Evolutionary conservation across 2,113 vertebrate genomes (phyloP).

Genomic region (Myocastor coypus): DNA sequence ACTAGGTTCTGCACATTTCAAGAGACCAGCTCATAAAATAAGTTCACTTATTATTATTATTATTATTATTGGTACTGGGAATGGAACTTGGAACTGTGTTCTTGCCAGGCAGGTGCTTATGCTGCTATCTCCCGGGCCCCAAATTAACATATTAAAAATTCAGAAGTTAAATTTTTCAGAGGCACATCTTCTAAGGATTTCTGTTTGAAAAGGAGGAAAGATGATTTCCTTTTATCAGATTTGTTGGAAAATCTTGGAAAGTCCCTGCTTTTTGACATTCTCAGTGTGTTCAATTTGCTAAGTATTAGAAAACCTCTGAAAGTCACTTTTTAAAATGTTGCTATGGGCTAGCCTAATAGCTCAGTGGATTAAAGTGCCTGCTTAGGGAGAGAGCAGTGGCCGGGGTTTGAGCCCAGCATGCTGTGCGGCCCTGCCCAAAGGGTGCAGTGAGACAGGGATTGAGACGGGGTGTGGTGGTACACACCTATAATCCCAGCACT

Average conservation of each 20-base stretch:
- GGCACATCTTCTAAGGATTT: neutral
- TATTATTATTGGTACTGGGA: too few relatives aligned
- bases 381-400: too few relatives aligned
- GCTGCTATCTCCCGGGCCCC: too few relatives aligned
- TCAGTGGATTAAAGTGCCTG: too few relatives aligned
- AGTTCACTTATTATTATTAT: neutral
- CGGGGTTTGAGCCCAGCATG: too few relatives aligned
- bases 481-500: too few relatives aligned
- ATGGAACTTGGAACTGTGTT: too few relatives aligned
- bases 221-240: conserved; percentile 30
- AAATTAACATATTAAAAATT: conserved; percentile 21
- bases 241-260: conserved; percentile 40
- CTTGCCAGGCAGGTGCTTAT: too few relatives aligned
- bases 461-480: too few relatives aligned
- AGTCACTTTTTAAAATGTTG: neutral
- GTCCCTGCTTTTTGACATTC: neutral
- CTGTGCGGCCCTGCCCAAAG: too few relatives aligned
- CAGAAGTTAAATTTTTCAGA: conserved; percentile 52
- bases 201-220: neutral
- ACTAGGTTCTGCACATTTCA: conserved; percentile 4
- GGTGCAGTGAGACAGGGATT: too few relatives aligned
- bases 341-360: too few relatives aligned
- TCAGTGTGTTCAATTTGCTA: neutral
- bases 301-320: neutral
- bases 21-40: neutral